Evolutionary conservation across 1,140 invertebrate species (phyloP).

Genomic region (Pissodes strobi): DNA sequence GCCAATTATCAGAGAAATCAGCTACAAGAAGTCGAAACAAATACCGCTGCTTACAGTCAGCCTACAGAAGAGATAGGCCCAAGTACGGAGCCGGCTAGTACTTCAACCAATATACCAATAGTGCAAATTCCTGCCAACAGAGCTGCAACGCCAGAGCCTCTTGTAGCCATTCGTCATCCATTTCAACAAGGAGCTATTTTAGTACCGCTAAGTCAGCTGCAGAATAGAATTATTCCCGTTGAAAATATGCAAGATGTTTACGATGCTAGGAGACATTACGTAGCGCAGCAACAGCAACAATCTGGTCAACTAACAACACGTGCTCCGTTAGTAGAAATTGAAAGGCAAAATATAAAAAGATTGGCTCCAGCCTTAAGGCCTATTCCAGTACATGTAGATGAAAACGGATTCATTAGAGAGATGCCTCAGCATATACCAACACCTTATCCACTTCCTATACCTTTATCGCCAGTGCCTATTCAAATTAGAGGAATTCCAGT

Average conservation of each 20-base stretch:
- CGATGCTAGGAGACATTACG: constrained; percentile 38
- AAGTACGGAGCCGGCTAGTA: constrained; percentile 37
- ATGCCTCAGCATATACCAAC: constrained; percentile 44
- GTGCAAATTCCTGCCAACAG: constrained; percentile 50
- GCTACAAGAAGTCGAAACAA: constrained; percentile 37
- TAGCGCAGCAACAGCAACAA: constrained; percentile 25
- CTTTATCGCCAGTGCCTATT: constrained; percentile 41
- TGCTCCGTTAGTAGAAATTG: constrained; percentile 43
- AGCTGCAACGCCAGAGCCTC: constrained; percentile 46
- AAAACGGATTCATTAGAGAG: constrained; percentile 50
- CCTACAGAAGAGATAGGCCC: constrained; percentile 36
- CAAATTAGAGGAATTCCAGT: constrained; percentile 44
- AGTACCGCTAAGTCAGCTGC: constrained; percentile 57
- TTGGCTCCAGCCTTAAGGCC: constrained; percentile 41
- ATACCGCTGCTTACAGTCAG: constrained; percentile 35
- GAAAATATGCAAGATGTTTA: constrained; percentile 36
- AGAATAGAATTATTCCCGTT: constrained; percentile 47
- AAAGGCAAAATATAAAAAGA: constrained; percentile 48
- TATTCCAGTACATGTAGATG: constrained; percentile 52
- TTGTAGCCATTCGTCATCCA: constrained; percentile 58
- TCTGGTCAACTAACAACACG: constrained; percentile 27
- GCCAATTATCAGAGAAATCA: constrained; percentile 42
- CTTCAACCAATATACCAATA: constrained; percentile 43
- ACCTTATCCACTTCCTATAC: constrained; percentile 50
- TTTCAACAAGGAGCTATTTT: constrained; percentile 57